phyloP scores from a whole-genome alignment of 2,888 invertebrate genomes.

The Tenthredo distinguenda region DNA sequence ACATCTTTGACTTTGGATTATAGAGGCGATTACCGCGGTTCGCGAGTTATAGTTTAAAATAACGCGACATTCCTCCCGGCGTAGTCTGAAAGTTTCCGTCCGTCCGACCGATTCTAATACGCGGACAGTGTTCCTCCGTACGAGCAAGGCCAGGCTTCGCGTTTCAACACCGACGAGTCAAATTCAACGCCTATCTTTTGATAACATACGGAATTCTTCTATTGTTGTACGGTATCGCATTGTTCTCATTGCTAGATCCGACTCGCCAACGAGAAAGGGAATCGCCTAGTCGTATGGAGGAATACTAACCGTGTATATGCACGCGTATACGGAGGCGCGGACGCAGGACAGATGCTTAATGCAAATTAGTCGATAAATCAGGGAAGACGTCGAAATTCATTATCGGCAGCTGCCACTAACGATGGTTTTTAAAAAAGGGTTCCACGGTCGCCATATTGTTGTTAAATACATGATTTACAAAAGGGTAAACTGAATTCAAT shows the following conservation, averaged over 20 bases:
- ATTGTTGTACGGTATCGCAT: constrained; percentile 47
- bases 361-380: constrained; percentile 55
- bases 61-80: constrained; percentile 3
- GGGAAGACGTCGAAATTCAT: constrained; percentile 61
- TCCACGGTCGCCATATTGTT: constrained; percentile 43
- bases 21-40: not conserved
- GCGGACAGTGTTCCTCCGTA: not conserved
- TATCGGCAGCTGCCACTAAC: constrained; percentile 68
- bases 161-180: constrained; percentile 70
- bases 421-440: constrained; percentile 31
- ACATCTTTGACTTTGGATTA: not conserved
- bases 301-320: not conserved
- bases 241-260: constrained; percentile 35
- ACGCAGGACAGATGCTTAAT: constrained; percentile 45
- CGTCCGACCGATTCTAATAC: constrained; percentile 39
- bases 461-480: constrained; percentile 48
- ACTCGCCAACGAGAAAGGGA: constrained; percentile 22
- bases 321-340: not conserved
- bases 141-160: constrained; percentile 61
- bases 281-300: not conserved
- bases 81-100: not conserved
- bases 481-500: constrained; percentile 51
- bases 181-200: constrained; percentile 64
- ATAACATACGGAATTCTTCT: constrained; percentile 51
- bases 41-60: not conserved